A percentile compares a stretch with the other conserved stretches of the same genome.
Evolutionary conservation across 2,797 vertebrate species (phyloP).

Genomic region (Takifugu rubripes): DNA sequence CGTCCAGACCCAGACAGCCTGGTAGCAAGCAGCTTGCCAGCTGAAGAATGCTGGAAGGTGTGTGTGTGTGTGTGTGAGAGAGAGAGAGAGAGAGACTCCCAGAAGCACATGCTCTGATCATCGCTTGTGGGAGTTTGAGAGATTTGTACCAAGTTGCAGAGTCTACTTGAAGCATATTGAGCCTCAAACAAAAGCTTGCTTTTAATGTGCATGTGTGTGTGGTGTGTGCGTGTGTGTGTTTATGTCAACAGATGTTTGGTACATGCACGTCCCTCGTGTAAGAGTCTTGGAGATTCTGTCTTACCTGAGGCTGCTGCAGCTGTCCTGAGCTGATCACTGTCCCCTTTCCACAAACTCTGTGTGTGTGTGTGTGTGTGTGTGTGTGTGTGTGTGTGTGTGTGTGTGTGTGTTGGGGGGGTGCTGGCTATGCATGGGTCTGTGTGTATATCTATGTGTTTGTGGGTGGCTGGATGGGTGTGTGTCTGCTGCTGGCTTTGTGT

Average conservation of each 20-base stretch:
- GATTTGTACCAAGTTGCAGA: conserved; percentile 58
- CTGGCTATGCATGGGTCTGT: not conserved
- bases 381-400: conserved; percentile 10
- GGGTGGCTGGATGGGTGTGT: not conserved
- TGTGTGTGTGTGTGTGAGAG: conserved; percentile 19
- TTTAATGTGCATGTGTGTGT: conserved; percentile 35
- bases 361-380: conserved; percentile 2
- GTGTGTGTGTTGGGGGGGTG: not conserved
- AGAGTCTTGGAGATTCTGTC: conserved; percentile 60
- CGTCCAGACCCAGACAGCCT: conserved; percentile 57
- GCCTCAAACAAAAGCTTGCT: conserved; percentile 57
- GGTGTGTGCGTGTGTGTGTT: conserved; percentile 23
- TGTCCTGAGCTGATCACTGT: conserved; percentile 71
- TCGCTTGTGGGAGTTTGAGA: conserved; percentile 53
- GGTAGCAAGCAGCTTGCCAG: conserved; percentile 61
- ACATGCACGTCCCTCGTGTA: conserved; percentile 60
- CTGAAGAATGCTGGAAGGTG: conserved; percentile 52
- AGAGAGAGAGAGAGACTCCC: conserved; percentile 24
- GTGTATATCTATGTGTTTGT: not conserved
- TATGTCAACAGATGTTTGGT: conserved; percentile 63
- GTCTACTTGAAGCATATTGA: conserved; percentile 54
- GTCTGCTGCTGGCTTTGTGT: too few species aligned
- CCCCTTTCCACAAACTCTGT: conserved; percentile 47
- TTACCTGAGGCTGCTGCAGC: conserved; percentile 79
- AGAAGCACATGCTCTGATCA: conserved; percentile 59